A percentile compares a stretch with the other conserved stretches of the same genome.
Conservation (phyloP, 1,140 invertebrate species). For the Drusus annulatus region DNA sequence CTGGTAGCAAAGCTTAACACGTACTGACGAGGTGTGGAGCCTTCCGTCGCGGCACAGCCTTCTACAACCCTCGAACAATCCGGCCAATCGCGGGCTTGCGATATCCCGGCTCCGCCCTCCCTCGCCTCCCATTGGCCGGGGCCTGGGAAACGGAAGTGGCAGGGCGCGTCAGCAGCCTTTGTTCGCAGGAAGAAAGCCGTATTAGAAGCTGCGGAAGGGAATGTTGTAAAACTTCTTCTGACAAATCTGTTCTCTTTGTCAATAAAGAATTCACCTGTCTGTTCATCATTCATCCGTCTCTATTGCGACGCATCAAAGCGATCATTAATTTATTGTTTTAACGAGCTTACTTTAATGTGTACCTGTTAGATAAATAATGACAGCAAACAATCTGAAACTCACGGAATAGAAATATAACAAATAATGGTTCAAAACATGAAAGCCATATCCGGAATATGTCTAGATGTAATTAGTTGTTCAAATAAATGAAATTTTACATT, state of each 20-base stretch:
- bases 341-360: neutral
- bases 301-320: neutral
- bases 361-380: too few relatives aligned
- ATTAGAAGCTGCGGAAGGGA: slow-evolving; percentile 6
- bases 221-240: neutral
- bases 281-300: neutral
- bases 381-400: too few relatives aligned
- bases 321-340: neutral
- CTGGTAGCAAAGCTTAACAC: neutral
- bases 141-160: neutral
- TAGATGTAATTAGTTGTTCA: too few relatives aligned
- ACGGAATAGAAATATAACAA: too few relatives aligned
- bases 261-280: slow-evolving; percentile 20
- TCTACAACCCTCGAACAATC: slow-evolving; percentile 1
- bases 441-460: too few relatives aligned
- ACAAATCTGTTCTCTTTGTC: neutral
- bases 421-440: too few relatives aligned
- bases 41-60: slow-evolving; percentile 5
- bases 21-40: slow-evolving; percentile 7
- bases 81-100: neutral
- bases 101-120: neutral
- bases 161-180: slow-evolving; percentile 36
- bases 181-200: slow-evolving; percentile 5
- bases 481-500: too few relatives aligned
- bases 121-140: neutral